Base-by-base conservation (phyloP, 2,113 vertebrate genomes). In the Hydrochoerus hydrochaeris region DNA sequence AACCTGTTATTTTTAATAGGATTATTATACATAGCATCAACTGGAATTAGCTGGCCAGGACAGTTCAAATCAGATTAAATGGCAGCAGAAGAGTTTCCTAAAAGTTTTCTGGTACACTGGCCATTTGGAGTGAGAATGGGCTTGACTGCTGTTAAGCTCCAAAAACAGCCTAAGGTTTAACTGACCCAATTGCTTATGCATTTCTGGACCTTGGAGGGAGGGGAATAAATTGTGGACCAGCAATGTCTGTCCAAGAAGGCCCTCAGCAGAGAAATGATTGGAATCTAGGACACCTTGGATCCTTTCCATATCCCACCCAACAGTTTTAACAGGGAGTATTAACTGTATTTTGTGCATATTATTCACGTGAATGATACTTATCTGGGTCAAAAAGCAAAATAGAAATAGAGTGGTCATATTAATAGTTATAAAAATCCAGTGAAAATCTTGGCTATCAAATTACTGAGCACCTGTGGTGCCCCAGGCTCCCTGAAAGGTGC, bases 271-370 rank as follows among this genome's bases (percentile, higher is more conserved):
- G 8, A 69, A 58, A 49, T 60, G 57, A 96, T 58, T 44, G 41
- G 22, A 32, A 75, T 54, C 38, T 28, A 35, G 35, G 12, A 7
- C 13, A 24, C 12, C 5, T 92, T 44, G 49, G 17, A 35, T 77
- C 24, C 54, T 83, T 17, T 46, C 10, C 20, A 0, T 63, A n/a
- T 38, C 22, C 26, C 46, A 96, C 9, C 5, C 41, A 73, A 41
- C 3, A n/a, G 10, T 82, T 88, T 85, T 86, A 97, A 58, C 35
- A 58, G 35, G 83, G 60, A 92, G n/a, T n/a, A n/a, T n/a, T n/a
- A n/a, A 62, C 24, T 26, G 20, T 88, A 44, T 26, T 84, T 62
- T 91, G 30, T 63, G 22, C 38, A 41, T 41, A 88, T 75, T 73
- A n/a, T 85, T 95, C 77, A 57, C 30, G 52, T 19, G 12, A 82